Evolutionary conservation across 2,113 vertebrate genomes (phyloP).

Genomic region (Australoheros scitulus): DNA sequence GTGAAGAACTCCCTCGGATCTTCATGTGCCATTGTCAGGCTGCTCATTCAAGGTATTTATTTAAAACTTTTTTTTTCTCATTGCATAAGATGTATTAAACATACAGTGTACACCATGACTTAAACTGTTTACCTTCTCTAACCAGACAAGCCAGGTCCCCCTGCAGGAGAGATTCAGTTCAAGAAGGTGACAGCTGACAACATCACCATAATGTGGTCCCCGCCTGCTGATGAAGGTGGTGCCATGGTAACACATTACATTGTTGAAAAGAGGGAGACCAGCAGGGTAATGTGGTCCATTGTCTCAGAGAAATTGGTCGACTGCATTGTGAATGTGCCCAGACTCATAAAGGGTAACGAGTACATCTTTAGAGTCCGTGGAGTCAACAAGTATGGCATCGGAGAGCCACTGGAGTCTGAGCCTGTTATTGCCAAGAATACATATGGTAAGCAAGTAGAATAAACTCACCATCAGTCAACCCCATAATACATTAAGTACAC

Average conservation of each 20-base stretch:
- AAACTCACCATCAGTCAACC: not conserved
- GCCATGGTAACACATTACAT: conserved; percentile 94
- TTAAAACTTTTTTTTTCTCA: not conserved
- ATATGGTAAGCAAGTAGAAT: conserved; percentile 85
- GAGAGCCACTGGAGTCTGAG: conserved; percentile 93
- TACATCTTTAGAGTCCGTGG: conserved; percentile 95
- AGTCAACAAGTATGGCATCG: conserved; percentile 95
- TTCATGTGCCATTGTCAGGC: conserved; percentile 85
- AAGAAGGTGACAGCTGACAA: conserved; percentile 95
- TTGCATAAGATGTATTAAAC: not conserved
- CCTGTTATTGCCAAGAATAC: conserved; percentile 90
- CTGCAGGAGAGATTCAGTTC: conserved; percentile 91
- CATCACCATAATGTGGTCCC: conserved; percentile 90
- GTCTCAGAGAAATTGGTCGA: conserved; percentile 92
- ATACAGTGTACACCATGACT: not conserved
- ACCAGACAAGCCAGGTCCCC: conserved; percentile 94
- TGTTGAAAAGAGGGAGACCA: conserved; percentile 96
- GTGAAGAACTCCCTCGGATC: conserved; percentile 96
- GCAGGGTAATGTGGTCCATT: conserved; percentile 94
- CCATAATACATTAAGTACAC: too few species aligned
- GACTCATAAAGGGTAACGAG: conserved; percentile 97
- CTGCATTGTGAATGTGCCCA: conserved; percentile 89
- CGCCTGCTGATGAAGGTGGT: conserved; percentile 93
- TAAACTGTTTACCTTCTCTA: not conserved
- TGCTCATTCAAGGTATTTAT: conserved; percentile 92